Percentiles rank a stretch among this genome's conserved stretches.
These are phyloP conservation scores for Spisula solida DNA, from an alignment of 2,888 invertebrate species.

Conservation along the genomic window DNA sequence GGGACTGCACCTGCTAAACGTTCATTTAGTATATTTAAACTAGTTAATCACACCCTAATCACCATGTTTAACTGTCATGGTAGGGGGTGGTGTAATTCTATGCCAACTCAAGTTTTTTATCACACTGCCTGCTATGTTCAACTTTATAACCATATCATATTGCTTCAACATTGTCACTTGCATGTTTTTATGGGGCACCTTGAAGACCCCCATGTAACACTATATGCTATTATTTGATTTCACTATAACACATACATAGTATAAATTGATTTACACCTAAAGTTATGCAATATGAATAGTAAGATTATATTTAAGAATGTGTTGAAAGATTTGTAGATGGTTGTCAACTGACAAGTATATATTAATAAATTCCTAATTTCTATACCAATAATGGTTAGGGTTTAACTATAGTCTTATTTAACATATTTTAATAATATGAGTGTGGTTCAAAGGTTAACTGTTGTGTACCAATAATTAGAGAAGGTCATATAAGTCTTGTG, in stretches of 20 bases:
- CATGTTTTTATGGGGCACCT: slow-evolving; percentile 48
- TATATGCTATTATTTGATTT: slow-evolving; percentile 25
- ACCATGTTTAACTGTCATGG: slow-evolving; percentile 32
- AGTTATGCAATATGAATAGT: slow-evolving; percentile 44
- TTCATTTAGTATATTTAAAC: slow-evolving; percentile 36
- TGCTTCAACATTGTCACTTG: slow-evolving; percentile 32
- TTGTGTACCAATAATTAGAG: neutral
- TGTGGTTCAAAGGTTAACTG: neutral
- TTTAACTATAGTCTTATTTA: neutral
- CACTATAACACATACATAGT: slow-evolving; percentile 42
- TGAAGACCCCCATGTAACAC: slow-evolving; percentile 34
- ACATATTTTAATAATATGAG: neutral
- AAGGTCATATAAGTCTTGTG: neutral
- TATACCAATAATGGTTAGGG: neutral
- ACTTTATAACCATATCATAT: slow-evolving; percentile 41
- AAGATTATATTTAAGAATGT: slow-evolving; percentile 24
- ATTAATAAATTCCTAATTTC: neutral
- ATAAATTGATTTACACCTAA: slow-evolving; percentile 49
- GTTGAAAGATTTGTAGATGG: slow-evolving; percentile 1
- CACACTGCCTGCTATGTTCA: slow-evolving; percentile 38
- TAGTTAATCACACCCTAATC: slow-evolving; percentile 48
- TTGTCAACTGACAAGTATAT: neutral
- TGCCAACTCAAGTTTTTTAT: slow-evolving; percentile 30
- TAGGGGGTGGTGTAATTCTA: slow-evolving; percentile 50
- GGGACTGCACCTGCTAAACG: slow-evolving; percentile 43